Base-by-base conservation (phyloP, 1,140 invertebrate genomes). In the Brachionus calyciflorus region DNA sequence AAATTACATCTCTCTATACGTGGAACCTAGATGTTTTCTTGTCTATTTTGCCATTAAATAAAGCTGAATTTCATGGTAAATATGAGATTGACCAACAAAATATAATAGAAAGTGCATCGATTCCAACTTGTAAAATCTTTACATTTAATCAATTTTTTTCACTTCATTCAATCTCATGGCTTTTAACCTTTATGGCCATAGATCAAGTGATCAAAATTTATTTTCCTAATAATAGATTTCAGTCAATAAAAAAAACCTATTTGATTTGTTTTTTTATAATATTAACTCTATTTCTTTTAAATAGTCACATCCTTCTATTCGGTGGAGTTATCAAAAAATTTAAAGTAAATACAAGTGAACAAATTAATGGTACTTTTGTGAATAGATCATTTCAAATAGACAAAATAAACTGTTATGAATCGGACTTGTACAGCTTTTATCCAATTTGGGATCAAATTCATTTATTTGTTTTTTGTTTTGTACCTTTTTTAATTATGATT, bases 71-170 rank as follows among this genome's bases (percentile, higher is more conserved):
- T 3, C n/a, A 30, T 5, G 24, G 26, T 21, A 17, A 44, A 3
- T 44, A 24, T n/a, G 44, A 65, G 1, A 65, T 65, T 9, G 60
- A 65, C 24, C 37, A 65, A 14, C 60, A 65, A 46, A 65, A 65
- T 26, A 24, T 65, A 17, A 65, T 65, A 2, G 60, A 65, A 44
- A 44, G 60, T 44, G 19, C 30, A 4, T 65, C 60, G 4, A 65
- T 65, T 44, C 37, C 60, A 46, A 65, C 60, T 24, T 65, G 60
- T 44, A 65, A 65, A 44, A 65, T 65, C 21, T 65, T 65, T 65
- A 41, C 60, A 41, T 65, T 65, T 44, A 44, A 30, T 19, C 60
- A 65, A 26, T 65, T 65, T 26, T 65, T 44, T 44, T 65, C 60
- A 17, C 14, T 65, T 37, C 60, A 65, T 24, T 44, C 60, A 12